phyloP scores from a whole-genome alignment of 2,797 vertebrate species.

The Premnoplex brunnescens region DNA sequence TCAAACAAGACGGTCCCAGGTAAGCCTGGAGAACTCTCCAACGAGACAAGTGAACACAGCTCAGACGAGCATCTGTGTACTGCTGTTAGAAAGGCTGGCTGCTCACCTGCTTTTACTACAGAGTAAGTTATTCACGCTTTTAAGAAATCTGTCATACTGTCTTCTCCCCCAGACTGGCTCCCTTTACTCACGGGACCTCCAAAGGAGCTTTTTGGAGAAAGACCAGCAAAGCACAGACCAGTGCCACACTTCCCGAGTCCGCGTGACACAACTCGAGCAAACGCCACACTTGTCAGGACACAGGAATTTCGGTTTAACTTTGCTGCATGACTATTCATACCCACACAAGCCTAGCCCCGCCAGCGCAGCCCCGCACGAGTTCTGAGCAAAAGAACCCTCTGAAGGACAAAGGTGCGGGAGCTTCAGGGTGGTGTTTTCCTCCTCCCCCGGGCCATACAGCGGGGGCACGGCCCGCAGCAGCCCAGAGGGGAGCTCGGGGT shows the following conservation, averaged over 20 bases:
- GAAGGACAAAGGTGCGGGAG: background rate
- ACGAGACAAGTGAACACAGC: background rate
- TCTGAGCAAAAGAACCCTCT: background rate
- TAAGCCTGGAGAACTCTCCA: background rate
- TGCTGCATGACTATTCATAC: background rate
- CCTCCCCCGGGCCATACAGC: background rate
- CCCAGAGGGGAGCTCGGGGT: accelerated
- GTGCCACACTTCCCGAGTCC: background rate
- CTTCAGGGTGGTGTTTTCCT: accelerated
- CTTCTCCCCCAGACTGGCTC: background rate
- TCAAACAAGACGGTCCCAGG: background rate
- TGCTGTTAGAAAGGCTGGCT: background rate
- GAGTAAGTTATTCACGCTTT: background rate
- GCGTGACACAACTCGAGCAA: background rate
- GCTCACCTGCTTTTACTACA: background rate
- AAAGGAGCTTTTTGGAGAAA: background rate
- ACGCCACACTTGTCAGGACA: background rate
- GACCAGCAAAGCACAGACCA: background rate
- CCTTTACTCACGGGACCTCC: background rate
- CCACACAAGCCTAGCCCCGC: background rate
- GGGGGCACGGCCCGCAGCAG: background rate
- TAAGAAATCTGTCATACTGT: background rate
- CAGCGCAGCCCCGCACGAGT: background rate
- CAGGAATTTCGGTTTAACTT: background rate
- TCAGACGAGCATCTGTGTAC: background rate